Conservation (phyloP, 2,888 invertebrate species). For the Junonia oenone region DNA sequence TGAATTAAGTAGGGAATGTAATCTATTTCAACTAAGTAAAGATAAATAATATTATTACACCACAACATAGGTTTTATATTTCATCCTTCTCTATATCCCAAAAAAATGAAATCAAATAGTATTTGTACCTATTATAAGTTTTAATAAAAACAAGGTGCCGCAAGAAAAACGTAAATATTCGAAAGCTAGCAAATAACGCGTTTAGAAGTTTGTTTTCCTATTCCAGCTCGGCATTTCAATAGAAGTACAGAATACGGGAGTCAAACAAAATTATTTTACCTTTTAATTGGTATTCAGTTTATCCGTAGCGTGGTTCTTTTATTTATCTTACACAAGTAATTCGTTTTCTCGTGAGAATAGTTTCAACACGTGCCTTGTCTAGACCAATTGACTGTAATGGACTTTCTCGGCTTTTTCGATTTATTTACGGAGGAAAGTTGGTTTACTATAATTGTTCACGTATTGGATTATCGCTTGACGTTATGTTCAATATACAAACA, state of each 20-base stretch:
- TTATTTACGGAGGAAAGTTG: conserved; percentile 21
- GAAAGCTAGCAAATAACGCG: not conserved
- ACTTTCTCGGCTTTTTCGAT: conserved; percentile 47
- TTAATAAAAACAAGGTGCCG: too few species aligned
- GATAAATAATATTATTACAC: too few species aligned
- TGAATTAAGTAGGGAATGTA: too few species aligned
- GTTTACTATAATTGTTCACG: conserved; percentile 10
- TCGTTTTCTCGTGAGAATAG: conserved; percentile 73
- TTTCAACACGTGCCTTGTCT: conserved; percentile 69
- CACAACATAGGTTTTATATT: too few species aligned
- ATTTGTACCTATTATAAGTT: too few species aligned
- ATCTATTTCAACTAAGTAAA: too few species aligned
- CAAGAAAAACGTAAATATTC: not conserved
- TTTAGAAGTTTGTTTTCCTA: not conserved
- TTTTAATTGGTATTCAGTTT: conserved; percentile 63
- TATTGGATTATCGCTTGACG: conserved; percentile 6
- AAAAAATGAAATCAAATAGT: too few species aligned
- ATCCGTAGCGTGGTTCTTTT: conserved; percentile 53
- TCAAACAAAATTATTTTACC: conserved; percentile 22
- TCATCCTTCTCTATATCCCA: too few species aligned
- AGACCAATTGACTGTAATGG: conserved; percentile 71
- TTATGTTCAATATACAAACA: not conserved
- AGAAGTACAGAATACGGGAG: not conserved
- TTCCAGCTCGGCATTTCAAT: not conserved
- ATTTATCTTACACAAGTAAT: conserved; percentile 67